Base-by-base conservation (phyloP, 1,140 invertebrate species). In the Dendrolimus punctatus region DNA sequence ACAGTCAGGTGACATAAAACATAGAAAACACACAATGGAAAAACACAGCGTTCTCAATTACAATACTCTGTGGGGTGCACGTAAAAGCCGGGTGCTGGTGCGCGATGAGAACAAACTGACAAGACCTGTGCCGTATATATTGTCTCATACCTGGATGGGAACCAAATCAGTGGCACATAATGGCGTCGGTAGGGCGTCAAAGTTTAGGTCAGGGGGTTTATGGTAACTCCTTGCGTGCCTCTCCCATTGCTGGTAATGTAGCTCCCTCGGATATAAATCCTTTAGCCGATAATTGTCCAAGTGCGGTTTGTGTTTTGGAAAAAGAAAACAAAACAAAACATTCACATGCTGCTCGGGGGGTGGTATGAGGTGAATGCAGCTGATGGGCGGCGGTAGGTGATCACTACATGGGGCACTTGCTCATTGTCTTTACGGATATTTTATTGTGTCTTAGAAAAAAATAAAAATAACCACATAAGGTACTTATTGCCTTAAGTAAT, bases 61-160 rank as follows among this genome's bases (percentile, higher is more conserved):
- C 58, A 58, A 73, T 58, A 65, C 63, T 60, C 46, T 68, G 71
- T 63, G 59, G 62, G 66, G 83, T 85, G 81, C 82, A 80, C 74
- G 68, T 73, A 80, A 71, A 83, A 81, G 78, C 75, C 60, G 65
- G 64, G 80, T 77, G 78, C 76, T 68, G 58, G 65, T 68, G 76
- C 78, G 80, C 73, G 53, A 60, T 40, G 64, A 71, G 53, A 65
- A 64, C 60, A 74, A 68, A 70, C 61, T 65, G 58, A 60, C 60
- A 68, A 69, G 60, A 66, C 51, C 58, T 60, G 74, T 78, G 75
- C 68, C 70, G 66, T 62, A 75, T 73, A 70, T 73, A 68, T 58
- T 68, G 67, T 66, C 59, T 81, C 87, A 86, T 91, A 93, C 90
- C 91, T 93, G 89, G 74, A 93, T 91, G 63, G 91, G 90, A 76